Base-by-base conservation (phyloP, 2,888 invertebrate species). In the Lucinisca nassula region DNA sequence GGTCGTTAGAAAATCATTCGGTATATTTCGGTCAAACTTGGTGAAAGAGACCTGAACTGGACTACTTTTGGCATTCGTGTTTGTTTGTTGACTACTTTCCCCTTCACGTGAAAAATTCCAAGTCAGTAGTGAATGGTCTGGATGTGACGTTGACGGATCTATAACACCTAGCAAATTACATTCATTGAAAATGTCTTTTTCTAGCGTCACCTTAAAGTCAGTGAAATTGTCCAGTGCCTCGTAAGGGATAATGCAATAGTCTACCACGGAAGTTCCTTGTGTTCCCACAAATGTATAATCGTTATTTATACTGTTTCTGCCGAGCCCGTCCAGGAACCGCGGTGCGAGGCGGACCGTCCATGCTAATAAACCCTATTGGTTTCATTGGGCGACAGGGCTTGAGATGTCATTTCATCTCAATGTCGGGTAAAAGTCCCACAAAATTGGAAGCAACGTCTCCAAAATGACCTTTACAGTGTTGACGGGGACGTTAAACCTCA, bases 221-320 rank as follows among this genome's bases (percentile, higher is more conserved):
- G 17, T 24, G 35, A 55, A 82, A 27, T 74, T 35, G n/a, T 74
- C 76, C 3, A 82, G 45, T 17, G 61, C 6, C 17, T 61, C 61
- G 21, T 61, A 61, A 61, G 77, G 77, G 27, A 61, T 61, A 21
- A 61, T 27, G 27, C 75, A 75, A 30, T 82, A 75, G 24, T 75
- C 75, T 14, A 76, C 76, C n/a, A 82, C 75, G 30, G 82, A 32
- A 37, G 38, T 37, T n/a, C 74, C 81, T 27, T 38, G 32, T 1
- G 74, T 21, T 17, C 74, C 74, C 35, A 81, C 61, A 51, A 45
- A 40, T 51, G 81, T 81, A 74, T 73, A 81, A 38, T 81, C 74
- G 55, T 81, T 74, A 14, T 37, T 38, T 3, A 81, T 27, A n/a
- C 8, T 27, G 27, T 81, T 81, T n/a, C n/a, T n/a, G n/a, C n/a